Base-by-base conservation (phyloP, 1,140 invertebrate species). In the Holcopasites calliopsidis region DNA sequence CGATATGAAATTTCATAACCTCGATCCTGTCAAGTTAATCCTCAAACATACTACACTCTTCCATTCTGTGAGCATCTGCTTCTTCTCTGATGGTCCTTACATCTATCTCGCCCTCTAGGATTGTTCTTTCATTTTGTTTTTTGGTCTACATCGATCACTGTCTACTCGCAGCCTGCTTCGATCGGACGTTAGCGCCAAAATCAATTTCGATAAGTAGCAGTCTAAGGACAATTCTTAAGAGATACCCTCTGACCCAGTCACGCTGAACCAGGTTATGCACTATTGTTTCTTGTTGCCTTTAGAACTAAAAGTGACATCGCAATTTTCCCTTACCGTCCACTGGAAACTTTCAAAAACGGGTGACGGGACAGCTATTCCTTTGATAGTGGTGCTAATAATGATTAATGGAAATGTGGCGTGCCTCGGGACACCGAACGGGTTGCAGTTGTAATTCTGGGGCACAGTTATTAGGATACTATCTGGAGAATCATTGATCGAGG, bases 1-100 rank as follows among this genome's bases (percentile, higher is more conserved):
- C 73, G 54, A 83, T 83, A 79, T 81, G 75, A 86, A 85, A 85
- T 85, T 85, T 77, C 80, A 85, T 85, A 85, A 82, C 78, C 69
- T 47, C 38, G 75, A 62, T 83, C 64, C 68, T 76, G 80, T 77
- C 69, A 55, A 55, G 75, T 50, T 65, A 55, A 28, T 31, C 50
- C n/a, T 18, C 11, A 68, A 50, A 23, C 42, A 38, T 23, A 0
- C 35, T 18, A 8, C 49, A n/a, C 13, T 21, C 38, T 23, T 23
- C 16, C 11, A 5, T 38, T 35, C 18, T n/a, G 21, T 3, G 47
- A 1, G n/a, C 26, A 18, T 50, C n/a, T 18, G n/a, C 23, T 16
- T 26, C 16, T 35, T 21, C 21, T n/a, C 31, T 7, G n/a, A 28
- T 10, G 10, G n/a, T n/a, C n/a, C n/a, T n/a, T n/a, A n/a, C n/a